Evolutionary conservation across 2,113 vertebrate species (phyloP).

Genomic region (Glaucidium brasilianum): DNA sequence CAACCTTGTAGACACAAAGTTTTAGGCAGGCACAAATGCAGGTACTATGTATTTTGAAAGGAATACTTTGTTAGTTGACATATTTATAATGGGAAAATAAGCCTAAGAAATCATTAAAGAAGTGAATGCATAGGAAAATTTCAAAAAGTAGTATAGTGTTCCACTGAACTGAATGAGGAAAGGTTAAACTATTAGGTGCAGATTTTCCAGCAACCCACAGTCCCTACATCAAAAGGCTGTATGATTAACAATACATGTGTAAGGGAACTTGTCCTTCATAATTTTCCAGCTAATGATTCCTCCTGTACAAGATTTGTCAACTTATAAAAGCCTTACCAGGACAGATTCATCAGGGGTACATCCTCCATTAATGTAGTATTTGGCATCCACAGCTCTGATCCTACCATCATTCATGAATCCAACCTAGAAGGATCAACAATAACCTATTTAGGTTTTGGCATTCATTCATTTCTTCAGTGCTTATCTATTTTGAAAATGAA

Average conservation of each 20-base stretch:
- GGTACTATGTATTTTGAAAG: background rate
- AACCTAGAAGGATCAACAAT: slow-evolving; percentile 70
- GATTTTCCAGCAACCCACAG: background rate
- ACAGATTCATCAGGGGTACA: slow-evolving; percentile 78
- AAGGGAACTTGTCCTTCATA: background rate
- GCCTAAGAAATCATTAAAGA: background rate
- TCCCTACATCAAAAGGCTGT: background rate
- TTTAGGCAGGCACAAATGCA: background rate
- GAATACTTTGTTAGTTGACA: background rate
- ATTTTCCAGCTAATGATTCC: background rate
- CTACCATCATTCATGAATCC: slow-evolving; percentile 86
- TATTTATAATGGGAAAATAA: background rate
- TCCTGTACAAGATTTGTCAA: background rate
- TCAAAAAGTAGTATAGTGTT: background rate
- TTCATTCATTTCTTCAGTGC: background rate
- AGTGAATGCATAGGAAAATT: background rate
- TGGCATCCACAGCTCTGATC: slow-evolving; percentile 79
- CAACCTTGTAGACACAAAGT: background rate
- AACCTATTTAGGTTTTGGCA: background rate
- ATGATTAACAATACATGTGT: background rate
- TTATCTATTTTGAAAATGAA: background rate
- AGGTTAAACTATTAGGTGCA: background rate
- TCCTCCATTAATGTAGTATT: slow-evolving; percentile 82
- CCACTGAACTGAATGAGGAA: background rate
- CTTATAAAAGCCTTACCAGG: slow-evolving; percentile 67